phyloP scores from a whole-genome alignment of 2,797 vertebrate genomes.

The Bufotes viridis region DNA sequence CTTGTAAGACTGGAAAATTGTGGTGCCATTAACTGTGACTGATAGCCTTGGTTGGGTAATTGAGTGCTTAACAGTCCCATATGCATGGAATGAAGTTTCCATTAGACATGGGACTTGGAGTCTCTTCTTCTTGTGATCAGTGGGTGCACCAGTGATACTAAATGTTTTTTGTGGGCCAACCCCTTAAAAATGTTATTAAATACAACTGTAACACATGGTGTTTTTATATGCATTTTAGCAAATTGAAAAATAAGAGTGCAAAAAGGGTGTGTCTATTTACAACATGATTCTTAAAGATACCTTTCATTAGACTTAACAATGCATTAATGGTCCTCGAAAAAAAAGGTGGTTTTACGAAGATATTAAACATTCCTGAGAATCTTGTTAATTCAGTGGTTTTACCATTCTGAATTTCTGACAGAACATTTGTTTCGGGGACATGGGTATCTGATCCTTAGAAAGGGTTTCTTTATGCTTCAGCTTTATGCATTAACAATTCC shows the following conservation, averaged over 20 bases:
- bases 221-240: too few species aligned
- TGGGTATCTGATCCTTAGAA: slow-evolving; percentile 3
- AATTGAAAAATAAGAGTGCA: neutral
- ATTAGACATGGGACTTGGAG: too few species aligned
- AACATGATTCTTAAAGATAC: neutral
- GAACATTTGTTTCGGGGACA: slow-evolving; percentile 10
- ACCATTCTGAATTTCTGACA: slow-evolving; percentile 46
- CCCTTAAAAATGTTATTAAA: too few species aligned
- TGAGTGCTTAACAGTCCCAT: too few species aligned
- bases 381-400: neutral
- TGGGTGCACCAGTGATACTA: too few species aligned
- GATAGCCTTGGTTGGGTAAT: too few species aligned
- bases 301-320: neutral
- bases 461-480: slow-evolving; percentile 45
- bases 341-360: neutral
- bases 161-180: too few species aligned
- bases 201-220: too few species aligned
- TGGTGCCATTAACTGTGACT: too few species aligned
- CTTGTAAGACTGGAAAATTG: too few species aligned
- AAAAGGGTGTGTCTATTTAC: neutral
- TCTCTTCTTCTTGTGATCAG: too few species aligned
- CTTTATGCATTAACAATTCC: slow-evolving; percentile 47
- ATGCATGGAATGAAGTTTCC: too few species aligned
- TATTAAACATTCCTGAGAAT: neutral
- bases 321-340: slow-evolving; percentile 9